Conservation (phyloP, 2,113 vertebrate species). For the Indicator indicator region DNA sequence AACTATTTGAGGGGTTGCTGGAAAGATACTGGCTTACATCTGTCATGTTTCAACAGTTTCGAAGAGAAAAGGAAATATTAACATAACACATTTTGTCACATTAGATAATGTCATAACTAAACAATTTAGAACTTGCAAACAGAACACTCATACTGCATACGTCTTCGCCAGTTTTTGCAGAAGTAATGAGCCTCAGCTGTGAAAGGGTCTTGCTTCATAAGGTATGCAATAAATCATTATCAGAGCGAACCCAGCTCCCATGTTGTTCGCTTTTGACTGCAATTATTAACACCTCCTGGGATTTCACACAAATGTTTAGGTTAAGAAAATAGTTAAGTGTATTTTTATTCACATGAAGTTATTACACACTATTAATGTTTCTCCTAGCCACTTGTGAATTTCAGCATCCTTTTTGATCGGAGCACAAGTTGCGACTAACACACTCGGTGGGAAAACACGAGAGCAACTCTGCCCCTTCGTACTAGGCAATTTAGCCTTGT, state of each 20-base stretch:
- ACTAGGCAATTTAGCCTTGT: constrained; percentile 25
- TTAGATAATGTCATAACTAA: constrained; percentile 76
- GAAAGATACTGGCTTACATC: constrained; percentile 47
- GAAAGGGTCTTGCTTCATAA: constrained; percentile 65
- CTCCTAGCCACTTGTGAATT: constrained; percentile 26
- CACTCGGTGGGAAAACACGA: neutral
- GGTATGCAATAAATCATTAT: constrained; percentile 76
- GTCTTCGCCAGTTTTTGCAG: constrained; percentile 54
- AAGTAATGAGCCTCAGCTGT: constrained; percentile 70
- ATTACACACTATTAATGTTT: constrained; percentile 29
- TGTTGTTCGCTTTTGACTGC: constrained; percentile 64
- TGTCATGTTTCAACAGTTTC: constrained; percentile 68
- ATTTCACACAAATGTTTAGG: constrained; percentile 64
- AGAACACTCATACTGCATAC: constrained; percentile 62
- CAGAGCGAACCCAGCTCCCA: constrained; percentile 56
- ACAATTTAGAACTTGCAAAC: constrained; percentile 74
- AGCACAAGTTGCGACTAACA: neutral
- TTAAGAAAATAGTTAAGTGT: constrained; percentile 53
- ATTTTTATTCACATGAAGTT: constrained; percentile 49
- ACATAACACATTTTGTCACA: constrained; percentile 73
- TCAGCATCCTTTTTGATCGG: neutral
- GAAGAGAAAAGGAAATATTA: constrained; percentile 71
- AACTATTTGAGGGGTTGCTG: constrained; percentile 34
- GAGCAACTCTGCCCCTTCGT: constrained; percentile 3
- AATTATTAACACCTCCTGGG: constrained; percentile 71